These are phyloP conservation scores for Galleria mellonella DNA, from an alignment of 1,140 invertebrate genomes.

Conservation along the genomic window DNA sequence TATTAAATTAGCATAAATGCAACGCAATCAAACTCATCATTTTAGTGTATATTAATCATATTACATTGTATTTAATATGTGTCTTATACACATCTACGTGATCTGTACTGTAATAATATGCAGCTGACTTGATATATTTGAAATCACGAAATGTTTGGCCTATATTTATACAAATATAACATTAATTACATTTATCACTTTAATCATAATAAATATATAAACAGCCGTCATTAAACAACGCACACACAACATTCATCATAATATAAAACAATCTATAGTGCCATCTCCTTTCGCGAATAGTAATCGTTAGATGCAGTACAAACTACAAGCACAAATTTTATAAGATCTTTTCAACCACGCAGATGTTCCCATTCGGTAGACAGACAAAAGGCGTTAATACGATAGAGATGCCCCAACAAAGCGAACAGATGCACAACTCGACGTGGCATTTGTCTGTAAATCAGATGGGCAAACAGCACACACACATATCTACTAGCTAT, in stretches of 20 bases:
- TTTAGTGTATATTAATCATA: too few relatives aligned
- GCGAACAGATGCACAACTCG: conserved; percentile 57
- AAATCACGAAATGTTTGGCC: neutral
- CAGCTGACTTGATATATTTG: conserved; percentile 1
- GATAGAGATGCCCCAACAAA: conserved; percentile 53
- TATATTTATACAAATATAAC: too few relatives aligned
- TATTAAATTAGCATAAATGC: conserved; percentile 1
- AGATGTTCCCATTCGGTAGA: conserved; percentile 52
- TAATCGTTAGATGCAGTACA: conserved; percentile 19
- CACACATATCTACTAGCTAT: conserved; percentile 22
- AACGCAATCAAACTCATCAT: conserved; percentile 2
- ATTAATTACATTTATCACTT: neutral
- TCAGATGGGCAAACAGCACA: conserved; percentile 62
- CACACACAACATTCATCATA: conserved; percentile 18
- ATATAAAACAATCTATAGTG: conserved; percentile 24
- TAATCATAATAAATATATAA: neutral
- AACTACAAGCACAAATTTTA: conserved; percentile 20
- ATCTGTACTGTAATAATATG: neutral
- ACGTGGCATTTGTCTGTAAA: conserved; percentile 66
- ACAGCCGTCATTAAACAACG: too few relatives aligned
- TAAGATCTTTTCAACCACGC: conserved; percentile 36
- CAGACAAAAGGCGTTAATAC: conserved; percentile 64
- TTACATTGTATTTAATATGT: too few relatives aligned
- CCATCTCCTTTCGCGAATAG: conserved; percentile 13
- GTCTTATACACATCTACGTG: neutral